Conservation (phyloP, 2,888 invertebrate species). For the Brachynemurus nebulosus region DNA sequence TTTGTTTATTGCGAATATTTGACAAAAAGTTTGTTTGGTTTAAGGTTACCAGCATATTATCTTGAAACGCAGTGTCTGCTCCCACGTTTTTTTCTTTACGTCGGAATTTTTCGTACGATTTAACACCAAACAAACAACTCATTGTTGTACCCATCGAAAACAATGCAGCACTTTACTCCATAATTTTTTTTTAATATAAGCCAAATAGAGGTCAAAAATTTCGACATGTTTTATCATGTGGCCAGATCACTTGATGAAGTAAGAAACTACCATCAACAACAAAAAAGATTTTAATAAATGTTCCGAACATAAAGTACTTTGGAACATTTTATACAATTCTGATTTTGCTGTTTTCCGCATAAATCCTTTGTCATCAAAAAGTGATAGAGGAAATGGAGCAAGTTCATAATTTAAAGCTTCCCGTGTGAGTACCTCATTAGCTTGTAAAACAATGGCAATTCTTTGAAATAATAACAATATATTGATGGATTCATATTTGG, state of each 20-base stretch:
- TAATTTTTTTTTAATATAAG: background rate
- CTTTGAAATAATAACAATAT: background rate
- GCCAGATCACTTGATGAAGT: background rate
- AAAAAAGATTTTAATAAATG: too few species aligned
- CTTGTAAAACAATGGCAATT: background rate
- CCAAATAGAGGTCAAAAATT: background rate
- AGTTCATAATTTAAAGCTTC: background rate
- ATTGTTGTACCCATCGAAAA: background rate
- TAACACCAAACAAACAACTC: background rate
- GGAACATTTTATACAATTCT: background rate
- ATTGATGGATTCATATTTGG: too few species aligned
- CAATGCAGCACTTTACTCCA: background rate
- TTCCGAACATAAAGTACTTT: background rate
- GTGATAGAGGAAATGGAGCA: background rate
- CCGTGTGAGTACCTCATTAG: background rate
- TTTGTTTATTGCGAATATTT: background rate
- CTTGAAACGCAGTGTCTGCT: background rate
- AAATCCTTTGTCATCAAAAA: background rate
- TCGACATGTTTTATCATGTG: background rate
- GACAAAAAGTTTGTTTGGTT: background rate
- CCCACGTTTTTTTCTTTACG: background rate
- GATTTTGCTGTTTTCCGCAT: slow-evolving; percentile 1
- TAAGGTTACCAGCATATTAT: background rate
- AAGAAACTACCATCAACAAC: too few species aligned
- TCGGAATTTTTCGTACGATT: background rate